Evolutionary conservation across 2,888 invertebrate species (phyloP), one percentile per base, ranked within the genome.

Genomic region (Drosophila borealis): DNA sequence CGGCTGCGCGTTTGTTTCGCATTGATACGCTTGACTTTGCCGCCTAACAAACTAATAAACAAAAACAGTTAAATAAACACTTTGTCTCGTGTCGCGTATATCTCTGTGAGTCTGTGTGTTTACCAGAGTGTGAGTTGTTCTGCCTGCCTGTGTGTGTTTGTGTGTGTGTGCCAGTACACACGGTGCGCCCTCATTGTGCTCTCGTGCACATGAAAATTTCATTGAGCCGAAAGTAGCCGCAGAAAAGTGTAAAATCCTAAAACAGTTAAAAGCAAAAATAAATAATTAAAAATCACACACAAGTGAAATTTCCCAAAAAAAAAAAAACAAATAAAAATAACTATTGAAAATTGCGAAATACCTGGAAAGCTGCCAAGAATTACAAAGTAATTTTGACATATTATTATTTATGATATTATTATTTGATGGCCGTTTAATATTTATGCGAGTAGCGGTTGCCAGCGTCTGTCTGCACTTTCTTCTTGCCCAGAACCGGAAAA

Each of bases 181-280:
- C 74, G 67, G 75, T 87, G 74, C 89, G 84, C 89, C 85, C 85
- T 89, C 85, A 89, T 85, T 85, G 85, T 85, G 85, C 85, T 89
- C 85, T 85, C 81, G 85, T 89, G 85, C 89, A 85, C 81, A 85
- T 85, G 85, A 85, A 85, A 85, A 84, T 85, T 81, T 89, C 85
- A 85, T 85, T 89, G 89, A 85, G 89, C 89, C 70, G 87, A 88
- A 88, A 85, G 79, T 81, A 74, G 74, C 74, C 77, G 73, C 78
- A 81, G 81, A 87, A 82, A 87, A 87, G 89, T 87, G 88, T 85
- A 80, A 83, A 89, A 89, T 77, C 84, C 71, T 70, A 80, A 88
- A 86, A 70, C 73, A 76, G 69, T 61, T 53, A 70, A 70, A 44
- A 59, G 39, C 55, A 63, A 45, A 57, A 65, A 61, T 39, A 48